Evolutionary conservation across 2,113 vertebrate genomes (phyloP).

Genomic region (Hymenochirus boettgeri): DNA sequence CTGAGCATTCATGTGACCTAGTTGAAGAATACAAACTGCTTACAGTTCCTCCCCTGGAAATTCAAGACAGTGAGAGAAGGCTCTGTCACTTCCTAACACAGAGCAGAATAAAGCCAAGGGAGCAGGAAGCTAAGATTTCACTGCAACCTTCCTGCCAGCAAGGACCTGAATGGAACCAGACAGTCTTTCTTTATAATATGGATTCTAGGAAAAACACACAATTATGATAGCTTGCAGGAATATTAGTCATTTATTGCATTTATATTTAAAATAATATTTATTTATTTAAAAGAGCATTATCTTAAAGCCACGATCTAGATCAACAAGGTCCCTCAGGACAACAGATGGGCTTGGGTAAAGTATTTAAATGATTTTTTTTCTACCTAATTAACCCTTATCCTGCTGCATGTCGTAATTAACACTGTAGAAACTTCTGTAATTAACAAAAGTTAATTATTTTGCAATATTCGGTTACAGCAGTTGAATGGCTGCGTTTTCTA

Average conservation of each 20-base stretch:
- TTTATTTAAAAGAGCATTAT: constrained; percentile 89
- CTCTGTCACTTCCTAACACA: constrained; percentile 63
- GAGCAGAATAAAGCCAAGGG: constrained; percentile 52
- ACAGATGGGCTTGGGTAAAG: constrained; percentile 84
- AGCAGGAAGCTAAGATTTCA: constrained; percentile 55
- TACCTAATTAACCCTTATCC: no score
- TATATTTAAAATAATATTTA: no score
- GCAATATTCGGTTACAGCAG: no score
- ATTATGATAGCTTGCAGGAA: no score
- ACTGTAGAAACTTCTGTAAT: no score
- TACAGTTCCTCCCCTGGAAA: constrained; percentile 66
- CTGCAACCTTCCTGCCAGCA: constrained; percentile 41
- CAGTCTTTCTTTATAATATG: no score
- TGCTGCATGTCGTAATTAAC: no score
- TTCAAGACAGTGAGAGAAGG: constrained; percentile 58
- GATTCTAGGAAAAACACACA: no score
- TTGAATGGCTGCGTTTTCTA: no score
- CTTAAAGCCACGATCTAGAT: constrained; percentile 92
- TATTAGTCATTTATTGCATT: no score
- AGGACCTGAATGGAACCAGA: constrained; percentile 13
- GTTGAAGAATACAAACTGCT: constrained; percentile 63
- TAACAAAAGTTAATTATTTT: no score
- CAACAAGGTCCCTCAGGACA: constrained; percentile 90
- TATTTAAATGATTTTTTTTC: no score
- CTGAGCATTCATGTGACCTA: constrained; percentile 61